These are phyloP conservation scores for Chymomyza procnemis DNA, from an alignment of 2,888 invertebrate genomes.

Conservation along the genomic window DNA sequence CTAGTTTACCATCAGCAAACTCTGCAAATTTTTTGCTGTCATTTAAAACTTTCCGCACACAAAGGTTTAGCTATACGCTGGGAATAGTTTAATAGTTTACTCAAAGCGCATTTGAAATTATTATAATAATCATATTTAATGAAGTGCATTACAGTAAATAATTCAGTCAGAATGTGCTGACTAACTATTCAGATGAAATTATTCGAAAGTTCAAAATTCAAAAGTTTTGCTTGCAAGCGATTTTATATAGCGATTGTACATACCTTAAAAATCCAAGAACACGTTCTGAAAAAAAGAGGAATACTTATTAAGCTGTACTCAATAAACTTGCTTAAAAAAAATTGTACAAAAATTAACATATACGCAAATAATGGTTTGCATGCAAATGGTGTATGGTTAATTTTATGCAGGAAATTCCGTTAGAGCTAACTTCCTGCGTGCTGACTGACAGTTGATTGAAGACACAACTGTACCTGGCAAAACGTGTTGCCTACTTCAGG, in stretches of 20 bases:
- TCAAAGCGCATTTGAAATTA: too few relatives aligned
- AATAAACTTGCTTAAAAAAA: not conserved
- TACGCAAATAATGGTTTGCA: not conserved
- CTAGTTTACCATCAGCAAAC: too few relatives aligned
- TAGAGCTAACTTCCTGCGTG: not conserved
- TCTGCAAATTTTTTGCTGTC: too few relatives aligned
- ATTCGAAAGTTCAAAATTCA: slow-evolving; percentile 29
- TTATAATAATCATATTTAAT: too few relatives aligned
- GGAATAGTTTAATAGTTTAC: too few relatives aligned
- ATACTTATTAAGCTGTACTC: not conserved
- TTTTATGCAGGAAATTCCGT: not conserved
- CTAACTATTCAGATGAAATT: too few relatives aligned
- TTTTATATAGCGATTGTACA: slow-evolving; percentile 34
- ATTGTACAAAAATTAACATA: not conserved
- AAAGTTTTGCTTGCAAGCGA: slow-evolving; percentile 7
- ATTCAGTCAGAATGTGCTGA: too few relatives aligned
- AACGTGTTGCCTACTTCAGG: slow-evolving; percentile 67
- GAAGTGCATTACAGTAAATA: too few relatives aligned
- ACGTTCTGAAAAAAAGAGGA: slow-evolving; percentile 46
- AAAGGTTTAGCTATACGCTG: too few relatives aligned
- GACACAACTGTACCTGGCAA: slow-evolving; percentile 46
- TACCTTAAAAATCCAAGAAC: slow-evolving; percentile 65
- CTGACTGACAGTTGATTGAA: not conserved
- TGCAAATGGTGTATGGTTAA: not conserved
- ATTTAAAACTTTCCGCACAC: too few relatives aligned